Conservation (phyloP, 2,797 vertebrate species). For the Microchirus variegatus region DNA sequence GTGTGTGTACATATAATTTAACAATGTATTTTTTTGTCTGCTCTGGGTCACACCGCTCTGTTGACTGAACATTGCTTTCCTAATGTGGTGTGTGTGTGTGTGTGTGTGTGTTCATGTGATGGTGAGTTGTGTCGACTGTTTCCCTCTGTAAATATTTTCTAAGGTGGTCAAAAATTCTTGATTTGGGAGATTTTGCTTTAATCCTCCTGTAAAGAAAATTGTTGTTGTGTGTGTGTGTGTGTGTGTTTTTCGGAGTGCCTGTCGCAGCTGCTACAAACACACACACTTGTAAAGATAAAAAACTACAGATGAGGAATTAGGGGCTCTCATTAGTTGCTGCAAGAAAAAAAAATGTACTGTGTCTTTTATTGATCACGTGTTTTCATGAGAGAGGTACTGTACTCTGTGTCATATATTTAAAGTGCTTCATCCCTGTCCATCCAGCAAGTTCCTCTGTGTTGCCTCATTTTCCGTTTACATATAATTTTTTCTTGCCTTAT, state of each 20-base stretch:
- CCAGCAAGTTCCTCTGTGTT: constrained; percentile 55
- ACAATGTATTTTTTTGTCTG: constrained; percentile 20
- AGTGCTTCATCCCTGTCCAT: constrained; percentile 59
- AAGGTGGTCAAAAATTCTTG: constrained; percentile 38
- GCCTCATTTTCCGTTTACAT: constrained; percentile 58
- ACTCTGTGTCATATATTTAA: constrained; percentile 48
- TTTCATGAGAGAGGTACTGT: constrained; percentile 51
- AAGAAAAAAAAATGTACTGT: constrained; percentile 41
- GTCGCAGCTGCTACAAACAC: constrained; percentile 65
- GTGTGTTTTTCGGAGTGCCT: constrained; percentile 65
- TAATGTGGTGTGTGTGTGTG: constrained; percentile 25
- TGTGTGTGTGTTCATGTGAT: constrained; percentile 35
- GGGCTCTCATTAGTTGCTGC: constrained; percentile 71
- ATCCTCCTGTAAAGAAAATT: constrained; percentile 54
- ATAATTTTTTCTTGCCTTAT: constrained; percentile 56
- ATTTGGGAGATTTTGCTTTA: constrained; percentile 50
- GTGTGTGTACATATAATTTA: constrained; percentile 43
- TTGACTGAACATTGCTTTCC: constrained; percentile 45
- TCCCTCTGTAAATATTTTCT: constrained; percentile 73
- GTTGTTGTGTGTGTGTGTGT: constrained; percentile 37
- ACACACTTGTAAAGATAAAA: constrained; percentile 62
- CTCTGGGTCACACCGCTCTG: constrained; percentile 52
- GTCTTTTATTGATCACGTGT: constrained; percentile 41
- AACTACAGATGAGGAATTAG: constrained; percentile 51
- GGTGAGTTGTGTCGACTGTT: constrained; percentile 60